These are phyloP conservation scores for Apis cerana DNA, from an alignment of 1,140 invertebrate genomes.

Conservation along the genomic window DNA sequence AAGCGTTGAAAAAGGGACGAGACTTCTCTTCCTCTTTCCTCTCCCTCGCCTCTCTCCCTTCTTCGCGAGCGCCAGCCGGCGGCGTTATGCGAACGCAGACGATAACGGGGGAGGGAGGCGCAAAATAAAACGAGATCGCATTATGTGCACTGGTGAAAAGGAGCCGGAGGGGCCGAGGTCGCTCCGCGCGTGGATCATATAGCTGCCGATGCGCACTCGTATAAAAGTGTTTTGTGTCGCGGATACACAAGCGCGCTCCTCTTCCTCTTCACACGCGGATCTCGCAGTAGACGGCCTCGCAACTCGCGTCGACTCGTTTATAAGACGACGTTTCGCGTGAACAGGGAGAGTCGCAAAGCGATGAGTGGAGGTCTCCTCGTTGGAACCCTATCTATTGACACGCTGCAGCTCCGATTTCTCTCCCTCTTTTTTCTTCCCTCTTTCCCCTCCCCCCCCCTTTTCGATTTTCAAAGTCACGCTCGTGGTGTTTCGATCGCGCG, in stretches of 20 bases:
- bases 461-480: slow-evolving; percentile 10
- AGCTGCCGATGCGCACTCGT: slow-evolving; percentile 34
- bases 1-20: slow-evolving; percentile 49
- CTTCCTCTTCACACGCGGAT: slow-evolving; percentile 5
- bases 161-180: slow-evolving; percentile 47
- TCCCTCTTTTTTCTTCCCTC: too few species aligned
- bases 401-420: too few species aligned
- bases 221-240: slow-evolving; percentile 40
- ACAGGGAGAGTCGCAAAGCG: background rate
- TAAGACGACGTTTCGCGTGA: slow-evolving; percentile 8
- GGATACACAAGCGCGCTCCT: background rate
- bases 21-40: background rate
- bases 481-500: background rate
- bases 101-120: slow-evolving; percentile 56
- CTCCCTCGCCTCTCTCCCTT: background rate
- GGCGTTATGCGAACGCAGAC: slow-evolving; percentile 60
- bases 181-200: slow-evolving; percentile 39
- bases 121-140: slow-evolving; percentile 68
- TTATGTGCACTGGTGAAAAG: slow-evolving; percentile 66
- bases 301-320: slow-evolving; percentile 15
- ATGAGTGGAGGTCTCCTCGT: background rate
- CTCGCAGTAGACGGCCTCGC: background rate
- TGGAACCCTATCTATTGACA: slow-evolving; percentile 15
- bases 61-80: slow-evolving; percentile 24
- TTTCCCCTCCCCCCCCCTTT: background rate